phyloP scores from a whole-genome alignment of 2,888 invertebrate genomes.

The Lottia gigantea region DNA sequence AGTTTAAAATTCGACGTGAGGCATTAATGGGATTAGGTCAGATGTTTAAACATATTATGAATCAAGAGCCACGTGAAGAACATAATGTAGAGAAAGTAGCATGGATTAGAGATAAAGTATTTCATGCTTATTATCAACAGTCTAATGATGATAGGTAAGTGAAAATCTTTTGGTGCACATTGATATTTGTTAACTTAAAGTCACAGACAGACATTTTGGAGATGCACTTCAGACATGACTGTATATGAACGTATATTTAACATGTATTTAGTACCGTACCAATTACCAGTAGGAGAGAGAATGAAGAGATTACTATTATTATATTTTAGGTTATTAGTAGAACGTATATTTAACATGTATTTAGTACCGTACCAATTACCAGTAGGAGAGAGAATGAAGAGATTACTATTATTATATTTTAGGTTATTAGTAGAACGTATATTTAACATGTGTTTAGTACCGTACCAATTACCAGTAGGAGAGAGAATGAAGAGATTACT shows the following conservation, averaged over 20 bases:
- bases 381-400: constrained; percentile 90
- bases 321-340: constrained; percentile 79
- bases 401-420: constrained; percentile 75
- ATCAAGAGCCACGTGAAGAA: constrained; percentile 75
- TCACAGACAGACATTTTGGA: no score
- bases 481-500: constrained; percentile 94
- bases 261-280: constrained; percentile 94
- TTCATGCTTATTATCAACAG: constrained; percentile 87
- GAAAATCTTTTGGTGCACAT: constrained; percentile 10
- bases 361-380: constrained; percentile 92
- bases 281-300: constrained; percentile 83
- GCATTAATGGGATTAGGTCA: constrained; percentile 94
- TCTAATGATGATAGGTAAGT: constrained; percentile 85
- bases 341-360: constrained; percentile 91
- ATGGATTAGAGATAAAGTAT: constrained; percentile 91
- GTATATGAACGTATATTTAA: constrained; percentile 93
- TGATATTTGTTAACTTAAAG: neutral
- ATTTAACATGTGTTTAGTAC: constrained; percentile 93
- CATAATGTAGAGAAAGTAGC: constrained; percentile 73
- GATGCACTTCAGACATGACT: no score
- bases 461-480: constrained; percentile 86
- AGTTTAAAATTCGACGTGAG: constrained; percentile 94
- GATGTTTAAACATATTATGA: constrained; percentile 82
- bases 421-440: constrained; percentile 88
- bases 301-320: constrained; percentile 91